These are phyloP conservation scores for Aptenodytes forsteri DNA, from an alignment of 2,113 vertebrate species.

Conservation along the genomic window DNA sequence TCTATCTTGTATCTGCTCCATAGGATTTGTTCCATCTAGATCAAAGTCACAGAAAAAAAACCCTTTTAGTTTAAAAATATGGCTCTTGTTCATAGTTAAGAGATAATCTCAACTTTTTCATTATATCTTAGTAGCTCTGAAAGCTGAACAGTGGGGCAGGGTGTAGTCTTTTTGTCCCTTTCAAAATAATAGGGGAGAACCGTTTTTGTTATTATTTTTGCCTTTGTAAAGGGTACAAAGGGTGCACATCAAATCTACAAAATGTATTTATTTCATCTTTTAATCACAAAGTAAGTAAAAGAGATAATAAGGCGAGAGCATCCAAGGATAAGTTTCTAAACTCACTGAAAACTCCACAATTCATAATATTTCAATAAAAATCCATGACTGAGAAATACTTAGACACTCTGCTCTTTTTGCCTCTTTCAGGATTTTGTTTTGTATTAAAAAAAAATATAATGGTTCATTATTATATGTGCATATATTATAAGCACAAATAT, in stretches of 20 bases:
- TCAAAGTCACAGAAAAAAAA: not conserved
- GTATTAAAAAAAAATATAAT: not conserved
- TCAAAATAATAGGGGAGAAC: accelerated
- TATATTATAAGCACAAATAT: not conserved
- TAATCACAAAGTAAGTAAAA: not conserved
- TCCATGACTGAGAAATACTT: not conserved
- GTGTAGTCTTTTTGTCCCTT: accelerated
- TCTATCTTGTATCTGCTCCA: not conserved
- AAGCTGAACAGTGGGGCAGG: not conserved
- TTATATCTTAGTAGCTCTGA: not conserved
- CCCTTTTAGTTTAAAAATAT: not conserved
- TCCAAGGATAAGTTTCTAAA: not conserved
- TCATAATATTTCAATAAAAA: not conserved
- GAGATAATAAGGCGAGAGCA: not conserved
- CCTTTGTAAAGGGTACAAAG: not conserved
- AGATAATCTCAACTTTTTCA: not conserved
- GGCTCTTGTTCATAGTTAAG: not conserved
- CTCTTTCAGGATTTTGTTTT: not conserved
- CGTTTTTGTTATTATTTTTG: not conserved
- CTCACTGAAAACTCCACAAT: not conserved
- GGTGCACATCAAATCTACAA: not conserved
- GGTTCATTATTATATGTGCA: not conserved
- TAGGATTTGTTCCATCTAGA: not conserved
- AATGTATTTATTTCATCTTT: not conserved
- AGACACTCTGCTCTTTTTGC: not conserved